Conservation (phyloP, 2,113 vertebrate genomes). For the Choloepus hoffmanni region DNA sequence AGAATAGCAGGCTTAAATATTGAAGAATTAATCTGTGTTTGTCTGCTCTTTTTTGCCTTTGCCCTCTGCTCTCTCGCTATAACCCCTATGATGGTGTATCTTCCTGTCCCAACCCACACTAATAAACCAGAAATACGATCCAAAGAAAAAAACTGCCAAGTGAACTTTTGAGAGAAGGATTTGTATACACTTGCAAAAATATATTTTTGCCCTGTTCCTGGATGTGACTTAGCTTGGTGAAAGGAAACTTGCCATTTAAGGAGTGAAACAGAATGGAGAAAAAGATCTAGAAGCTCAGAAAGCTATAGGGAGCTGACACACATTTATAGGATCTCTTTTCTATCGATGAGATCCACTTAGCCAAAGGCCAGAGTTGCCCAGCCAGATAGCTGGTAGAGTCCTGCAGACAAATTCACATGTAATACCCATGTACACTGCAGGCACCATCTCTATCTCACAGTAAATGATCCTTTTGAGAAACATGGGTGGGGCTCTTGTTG, state of each 20-base stretch:
- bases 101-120: neutral
- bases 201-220: neutral
- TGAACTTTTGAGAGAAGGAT: neutral
- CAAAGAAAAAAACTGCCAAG: neutral
- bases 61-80: neutral
- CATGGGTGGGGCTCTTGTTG: neutral
- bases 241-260: neutral
- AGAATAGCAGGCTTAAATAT: neutral
- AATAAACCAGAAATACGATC: neutral
- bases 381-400: rapidly evolving
- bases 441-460: neutral
- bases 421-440: rapidly evolving
- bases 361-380: rapidly evolving
- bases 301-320: neutral
- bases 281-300: neutral
- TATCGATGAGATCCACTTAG: rapidly evolving
- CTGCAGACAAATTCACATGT: rapidly evolving
- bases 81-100: neutral
- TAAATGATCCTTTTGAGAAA: neutral
- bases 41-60: neutral
- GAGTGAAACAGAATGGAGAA: neutral
- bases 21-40: neutral
- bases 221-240: neutral
- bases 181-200: neutral
- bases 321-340: neutral